Evolutionary conservation across 2,888 invertebrate genomes (phyloP).

Genomic region (Trilocha varians): DNA sequence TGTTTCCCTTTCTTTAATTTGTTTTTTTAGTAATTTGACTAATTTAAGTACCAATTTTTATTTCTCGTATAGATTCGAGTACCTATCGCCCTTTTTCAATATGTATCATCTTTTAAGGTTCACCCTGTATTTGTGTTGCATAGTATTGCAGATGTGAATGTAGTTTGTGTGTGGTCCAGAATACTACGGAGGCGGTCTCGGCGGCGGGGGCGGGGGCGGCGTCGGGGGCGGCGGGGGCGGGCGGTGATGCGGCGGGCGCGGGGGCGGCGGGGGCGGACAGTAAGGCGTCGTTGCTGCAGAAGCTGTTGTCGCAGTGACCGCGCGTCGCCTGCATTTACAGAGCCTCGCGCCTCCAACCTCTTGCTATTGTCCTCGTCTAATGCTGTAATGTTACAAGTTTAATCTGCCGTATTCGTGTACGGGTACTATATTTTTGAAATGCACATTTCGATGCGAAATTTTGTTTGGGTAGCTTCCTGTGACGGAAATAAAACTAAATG

Average conservation of each 20-base stretch:
- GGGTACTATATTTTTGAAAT: slow-evolving; percentile 37
- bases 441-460: slow-evolving; percentile 45
- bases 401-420: slow-evolving; percentile 25
- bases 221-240: slow-evolving; percentile 21
- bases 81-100: no score
- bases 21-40: no score
- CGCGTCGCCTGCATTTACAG: slow-evolving; percentile 52
- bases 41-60: no score
- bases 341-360: no score
- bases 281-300: slow-evolving; percentile 87
- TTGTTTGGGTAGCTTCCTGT: slow-evolving; percentile 56
- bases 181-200: slow-evolving; percentile 69
- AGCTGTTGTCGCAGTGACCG: slow-evolving; percentile 85
- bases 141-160: background rate
- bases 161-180: slow-evolving; percentile 29
- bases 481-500: slow-evolving; percentile 48
- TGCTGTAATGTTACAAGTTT: slow-evolving; percentile 34
- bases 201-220: slow-evolving; percentile 37
- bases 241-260: slow-evolving; percentile 19
- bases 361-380: no score
- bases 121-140: no score
- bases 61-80: no score
- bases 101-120: no score
- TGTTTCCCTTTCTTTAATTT: no score
- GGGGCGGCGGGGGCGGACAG: slow-evolving; percentile 33